phyloP scores from a whole-genome alignment of 2,888 invertebrate genomes.

The Apantesis nais region DNA sequence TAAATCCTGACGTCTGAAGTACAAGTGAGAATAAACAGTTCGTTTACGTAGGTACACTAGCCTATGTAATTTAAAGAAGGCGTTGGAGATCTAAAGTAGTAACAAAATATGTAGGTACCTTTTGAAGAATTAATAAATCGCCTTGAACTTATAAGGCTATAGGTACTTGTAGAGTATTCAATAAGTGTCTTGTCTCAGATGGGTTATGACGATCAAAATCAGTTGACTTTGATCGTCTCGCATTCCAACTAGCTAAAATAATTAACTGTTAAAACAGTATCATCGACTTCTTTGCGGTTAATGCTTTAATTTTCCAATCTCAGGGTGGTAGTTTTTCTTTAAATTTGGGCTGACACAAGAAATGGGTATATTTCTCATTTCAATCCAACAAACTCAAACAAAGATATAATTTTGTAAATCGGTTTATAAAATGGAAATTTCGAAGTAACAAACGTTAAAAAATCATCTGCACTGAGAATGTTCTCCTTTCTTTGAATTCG shows the following conservation, averaged over 20 bases:
- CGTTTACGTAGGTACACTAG: constrained; percentile 22
- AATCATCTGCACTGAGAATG: too few species aligned
- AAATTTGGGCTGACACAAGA: too few species aligned
- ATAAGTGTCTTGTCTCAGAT: constrained; percentile 1
- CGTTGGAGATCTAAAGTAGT: constrained; percentile 40
- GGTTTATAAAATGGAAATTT: background rate
- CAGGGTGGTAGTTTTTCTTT: background rate
- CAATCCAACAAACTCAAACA: too few species aligned
- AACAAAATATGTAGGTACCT: constrained; percentile 7
- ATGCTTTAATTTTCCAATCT: too few species aligned
- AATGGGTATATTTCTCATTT: too few species aligned
- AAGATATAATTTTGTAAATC: background rate
- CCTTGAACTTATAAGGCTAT: background rate
- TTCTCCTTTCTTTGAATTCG: too few species aligned
- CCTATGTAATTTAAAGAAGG: constrained; percentile 13
- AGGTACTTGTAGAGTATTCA: constrained; percentile 1
- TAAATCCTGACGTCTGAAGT: constrained; percentile 36
- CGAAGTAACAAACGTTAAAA: background rate
- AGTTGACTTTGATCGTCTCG: background rate
- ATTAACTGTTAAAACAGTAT: background rate
- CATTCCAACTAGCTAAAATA: background rate
- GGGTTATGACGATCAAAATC: background rate
- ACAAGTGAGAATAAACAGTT: constrained; percentile 37
- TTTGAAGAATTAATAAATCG: constrained; percentile 4
- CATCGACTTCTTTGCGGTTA: background rate